These are phyloP conservation scores for Opisthograptis luteolata DNA, from an alignment of 2,888 invertebrate species.

Conservation along the genomic window DNA sequence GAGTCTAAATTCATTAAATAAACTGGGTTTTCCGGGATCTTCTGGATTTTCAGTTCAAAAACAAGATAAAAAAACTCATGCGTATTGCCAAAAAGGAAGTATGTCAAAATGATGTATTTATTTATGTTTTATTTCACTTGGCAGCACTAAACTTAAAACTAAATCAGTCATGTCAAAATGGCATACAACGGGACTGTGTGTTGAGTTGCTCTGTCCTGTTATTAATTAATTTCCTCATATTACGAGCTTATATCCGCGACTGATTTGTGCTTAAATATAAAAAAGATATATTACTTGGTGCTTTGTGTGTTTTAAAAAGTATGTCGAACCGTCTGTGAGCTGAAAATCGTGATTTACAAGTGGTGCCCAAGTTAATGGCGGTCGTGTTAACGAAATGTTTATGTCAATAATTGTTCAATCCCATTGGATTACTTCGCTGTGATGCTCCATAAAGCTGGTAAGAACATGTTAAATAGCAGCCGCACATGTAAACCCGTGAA, in stretches of 20 bases:
- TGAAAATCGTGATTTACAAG: slow-evolving; percentile 60
- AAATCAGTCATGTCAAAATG: slow-evolving; percentile 19
- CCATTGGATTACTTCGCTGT: slow-evolving; percentile 51
- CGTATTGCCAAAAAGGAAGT: no score
- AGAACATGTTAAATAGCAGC: slow-evolving; percentile 40
- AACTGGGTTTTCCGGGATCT: no score
- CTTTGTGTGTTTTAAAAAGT: slow-evolving; percentile 32
- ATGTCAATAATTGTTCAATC: slow-evolving; percentile 53
- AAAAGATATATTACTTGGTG: slow-evolving; percentile 48
- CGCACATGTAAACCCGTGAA: neutral
- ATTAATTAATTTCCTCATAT: slow-evolving; percentile 26
- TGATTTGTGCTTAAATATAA: slow-evolving; percentile 61
- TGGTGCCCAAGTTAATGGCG: slow-evolving; percentile 68
- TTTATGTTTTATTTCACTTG: neutral
- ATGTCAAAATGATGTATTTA: neutral
- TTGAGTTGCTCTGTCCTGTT: slow-evolving; percentile 24
- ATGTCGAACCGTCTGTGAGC: slow-evolving; percentile 44
- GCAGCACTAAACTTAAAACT: no score
- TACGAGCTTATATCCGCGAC: slow-evolving; percentile 66
- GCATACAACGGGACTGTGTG: slow-evolving; percentile 25
- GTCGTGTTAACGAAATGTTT: slow-evolving; percentile 65
- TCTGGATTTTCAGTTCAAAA: no score
- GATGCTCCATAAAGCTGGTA: slow-evolving; percentile 64
- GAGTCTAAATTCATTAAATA: no score
- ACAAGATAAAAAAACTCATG: no score